phyloP scores from a whole-genome alignment of 1,140 invertebrate species.

The Pogonomyrmex barbatus region DNA sequence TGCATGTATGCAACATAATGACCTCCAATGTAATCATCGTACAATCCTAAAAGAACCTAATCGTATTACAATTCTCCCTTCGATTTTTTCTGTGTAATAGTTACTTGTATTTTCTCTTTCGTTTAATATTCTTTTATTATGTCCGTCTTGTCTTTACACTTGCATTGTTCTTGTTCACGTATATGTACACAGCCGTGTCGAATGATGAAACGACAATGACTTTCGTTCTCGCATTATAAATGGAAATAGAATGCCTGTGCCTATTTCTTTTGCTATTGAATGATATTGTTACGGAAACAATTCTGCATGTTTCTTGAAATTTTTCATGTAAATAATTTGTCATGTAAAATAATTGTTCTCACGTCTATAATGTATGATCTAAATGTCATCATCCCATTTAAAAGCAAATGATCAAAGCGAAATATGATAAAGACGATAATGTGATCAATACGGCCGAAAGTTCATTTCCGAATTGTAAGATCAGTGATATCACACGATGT shows the following conservation, averaged over 20 bases:
- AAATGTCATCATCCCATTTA: background rate
- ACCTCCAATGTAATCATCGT: background rate
- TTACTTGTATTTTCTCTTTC: slow-evolving; percentile 63
- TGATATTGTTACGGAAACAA: background rate
- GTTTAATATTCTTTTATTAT: slow-evolving; percentile 62
- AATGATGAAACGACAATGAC: slow-evolving; percentile 58
- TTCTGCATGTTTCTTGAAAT: background rate
- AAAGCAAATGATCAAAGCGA: background rate
- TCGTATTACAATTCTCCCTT: background rate
- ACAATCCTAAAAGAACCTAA: background rate
- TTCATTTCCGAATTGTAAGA: background rate
- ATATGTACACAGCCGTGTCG: background rate
- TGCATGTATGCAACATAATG: background rate
- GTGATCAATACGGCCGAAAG: background rate
- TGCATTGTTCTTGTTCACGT: slow-evolving; percentile 55
- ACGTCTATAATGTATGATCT: background rate
- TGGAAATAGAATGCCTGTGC: background rate
- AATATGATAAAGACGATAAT: background rate
- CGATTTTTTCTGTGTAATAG: background rate
- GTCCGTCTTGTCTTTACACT: slow-evolving; percentile 31
- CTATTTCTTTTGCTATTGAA: background rate
- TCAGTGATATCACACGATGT: background rate
- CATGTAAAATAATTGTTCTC: background rate
- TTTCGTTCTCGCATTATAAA: background rate
- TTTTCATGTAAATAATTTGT: background rate